Percentiles rank a stretch among this genome's conserved stretches.
Conservation (phyloP, 1,140 invertebrate species). For the Bilobella aurantiaca region DNA sequence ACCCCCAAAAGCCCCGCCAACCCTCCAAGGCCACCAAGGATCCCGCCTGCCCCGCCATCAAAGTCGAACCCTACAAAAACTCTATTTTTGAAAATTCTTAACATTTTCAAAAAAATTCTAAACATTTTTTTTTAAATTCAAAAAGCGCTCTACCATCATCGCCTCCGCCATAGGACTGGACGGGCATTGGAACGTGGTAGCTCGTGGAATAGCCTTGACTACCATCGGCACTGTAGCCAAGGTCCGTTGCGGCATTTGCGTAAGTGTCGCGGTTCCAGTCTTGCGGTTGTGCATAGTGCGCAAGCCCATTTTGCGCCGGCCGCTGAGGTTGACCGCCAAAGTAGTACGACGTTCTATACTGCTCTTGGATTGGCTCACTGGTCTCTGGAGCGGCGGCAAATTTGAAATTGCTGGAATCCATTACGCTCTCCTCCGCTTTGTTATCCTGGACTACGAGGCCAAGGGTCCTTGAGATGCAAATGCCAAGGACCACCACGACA, state of each 20-base stretch:
- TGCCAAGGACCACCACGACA: not conserved
- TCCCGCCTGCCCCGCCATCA: constrained; percentile 13
- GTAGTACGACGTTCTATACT: constrained; percentile 18
- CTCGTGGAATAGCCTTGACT: not conserved
- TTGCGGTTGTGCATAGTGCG: too few relatives aligned
- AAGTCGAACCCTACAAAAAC: constrained; percentile 20
- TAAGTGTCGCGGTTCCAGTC: constrained; percentile 27
- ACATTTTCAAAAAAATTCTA: not conserved
- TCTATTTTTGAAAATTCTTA: not conserved
- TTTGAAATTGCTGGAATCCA: constrained; percentile 4
- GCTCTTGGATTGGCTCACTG: constrained; percentile 2
- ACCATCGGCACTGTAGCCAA: constrained; percentile 20
- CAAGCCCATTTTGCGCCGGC: too few relatives aligned
- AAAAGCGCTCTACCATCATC: constrained; percentile 3
- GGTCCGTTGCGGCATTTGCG: constrained; percentile 27
- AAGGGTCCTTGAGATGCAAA: too few relatives aligned
- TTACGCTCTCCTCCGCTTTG: too few relatives aligned
- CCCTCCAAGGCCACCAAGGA: constrained; percentile 17
- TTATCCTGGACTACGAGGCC: too few relatives aligned
- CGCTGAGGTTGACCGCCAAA: constrained; percentile 11
- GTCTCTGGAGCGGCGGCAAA: not conserved
- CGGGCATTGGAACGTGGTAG: not conserved
- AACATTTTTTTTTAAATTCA: not conserved
- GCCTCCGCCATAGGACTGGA: not conserved
- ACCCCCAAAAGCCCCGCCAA: constrained; percentile 30